phyloP scores from a whole-genome alignment of 2,113 vertebrate genomes.

The Nerophis lumbriciformis region DNA sequence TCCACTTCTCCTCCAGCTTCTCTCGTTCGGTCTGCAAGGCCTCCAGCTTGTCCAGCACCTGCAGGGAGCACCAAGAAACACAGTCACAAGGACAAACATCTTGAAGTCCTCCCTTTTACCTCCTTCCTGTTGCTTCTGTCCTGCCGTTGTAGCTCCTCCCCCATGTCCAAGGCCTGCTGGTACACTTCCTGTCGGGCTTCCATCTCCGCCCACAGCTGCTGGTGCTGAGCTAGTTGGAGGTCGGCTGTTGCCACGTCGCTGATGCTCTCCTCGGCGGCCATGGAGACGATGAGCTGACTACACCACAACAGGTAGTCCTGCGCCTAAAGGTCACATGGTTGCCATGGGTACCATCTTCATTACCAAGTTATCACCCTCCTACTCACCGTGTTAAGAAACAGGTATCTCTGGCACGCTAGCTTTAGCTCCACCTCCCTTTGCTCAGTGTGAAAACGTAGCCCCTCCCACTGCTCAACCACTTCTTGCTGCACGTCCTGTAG shows the following conservation, averaged over 20 bases:
- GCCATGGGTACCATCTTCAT: neutral
- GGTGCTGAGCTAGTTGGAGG: conserved; percentile 74
- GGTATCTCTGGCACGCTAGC: conserved; percentile 57
- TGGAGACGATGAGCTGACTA: conserved; percentile 65
- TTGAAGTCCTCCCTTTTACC: conserved; percentile 43
- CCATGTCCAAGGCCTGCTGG: conserved; percentile 61
- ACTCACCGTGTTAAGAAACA: conserved; percentile 73
- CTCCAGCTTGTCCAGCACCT: conserved; percentile 69
- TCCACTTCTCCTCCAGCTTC: conserved; percentile 75
- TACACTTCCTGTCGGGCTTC: conserved; percentile 72
- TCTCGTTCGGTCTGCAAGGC: conserved; percentile 62
- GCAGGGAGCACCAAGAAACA: neutral
- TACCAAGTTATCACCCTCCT: neutral
- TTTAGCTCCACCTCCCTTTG: conserved; percentile 70
- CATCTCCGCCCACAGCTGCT: conserved; percentile 78
- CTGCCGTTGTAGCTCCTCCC: conserved; percentile 66
- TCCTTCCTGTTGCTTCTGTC: conserved; percentile 57
- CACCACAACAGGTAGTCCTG: conserved; percentile 80
- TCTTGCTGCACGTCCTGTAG: conserved; percentile 74
- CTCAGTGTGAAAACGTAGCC: conserved; percentile 63
- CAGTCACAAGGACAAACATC: neutral
- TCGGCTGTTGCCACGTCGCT: conserved; percentile 68
- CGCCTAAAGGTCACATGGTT: conserved; percentile 30
- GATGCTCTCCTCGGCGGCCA: conserved; percentile 74
- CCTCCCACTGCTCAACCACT: conserved; percentile 76